A percentile compares a stretch with the other conserved stretches of the same genome.
phyloP scores from a whole-genome alignment of 2,113 vertebrate genomes.

The Notothenia rossii region DNA sequence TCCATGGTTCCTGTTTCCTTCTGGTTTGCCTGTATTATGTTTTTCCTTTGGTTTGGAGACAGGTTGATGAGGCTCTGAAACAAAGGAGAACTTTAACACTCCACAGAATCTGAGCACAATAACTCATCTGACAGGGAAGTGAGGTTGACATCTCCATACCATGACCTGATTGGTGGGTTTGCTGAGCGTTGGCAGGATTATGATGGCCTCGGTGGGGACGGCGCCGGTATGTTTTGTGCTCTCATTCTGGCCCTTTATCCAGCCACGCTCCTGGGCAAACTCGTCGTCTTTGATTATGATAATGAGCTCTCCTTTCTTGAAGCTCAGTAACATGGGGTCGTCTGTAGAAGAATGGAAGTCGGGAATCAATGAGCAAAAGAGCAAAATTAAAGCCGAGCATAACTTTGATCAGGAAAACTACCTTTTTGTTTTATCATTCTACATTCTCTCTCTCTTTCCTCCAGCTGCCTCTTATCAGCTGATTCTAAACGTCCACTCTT shows the following conservation, averaged over 20 bases:
- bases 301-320: constrained; percentile 93
- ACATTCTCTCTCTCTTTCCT: no score
- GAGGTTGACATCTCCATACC: constrained; percentile 77
- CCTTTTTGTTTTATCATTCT: no score
- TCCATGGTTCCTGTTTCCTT: constrained; percentile 73
- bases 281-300: constrained; percentile 86
- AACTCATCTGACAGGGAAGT: neutral
- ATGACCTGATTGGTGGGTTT: constrained; percentile 91
- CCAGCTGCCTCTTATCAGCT: no score
- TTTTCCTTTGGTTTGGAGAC: constrained; percentile 92
- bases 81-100: neutral
- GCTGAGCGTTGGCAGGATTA: constrained; percentile 87
- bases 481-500: no score
- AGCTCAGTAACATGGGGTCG: constrained; percentile 88
- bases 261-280: constrained; percentile 82
- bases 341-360: constrained; percentile 74
- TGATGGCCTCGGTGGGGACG: constrained; percentile 85
- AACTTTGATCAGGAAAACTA: no score
- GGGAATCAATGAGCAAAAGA: neutral
- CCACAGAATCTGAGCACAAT: neutral
- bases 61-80: constrained; percentile 90
- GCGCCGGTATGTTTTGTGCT: constrained; percentile 86
- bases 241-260: constrained; percentile 88
- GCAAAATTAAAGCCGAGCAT: no score
- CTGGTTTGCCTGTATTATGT: constrained; percentile 59